Conservation (phyloP, 1,140 invertebrate species). For the Orussus abietinus region DNA sequence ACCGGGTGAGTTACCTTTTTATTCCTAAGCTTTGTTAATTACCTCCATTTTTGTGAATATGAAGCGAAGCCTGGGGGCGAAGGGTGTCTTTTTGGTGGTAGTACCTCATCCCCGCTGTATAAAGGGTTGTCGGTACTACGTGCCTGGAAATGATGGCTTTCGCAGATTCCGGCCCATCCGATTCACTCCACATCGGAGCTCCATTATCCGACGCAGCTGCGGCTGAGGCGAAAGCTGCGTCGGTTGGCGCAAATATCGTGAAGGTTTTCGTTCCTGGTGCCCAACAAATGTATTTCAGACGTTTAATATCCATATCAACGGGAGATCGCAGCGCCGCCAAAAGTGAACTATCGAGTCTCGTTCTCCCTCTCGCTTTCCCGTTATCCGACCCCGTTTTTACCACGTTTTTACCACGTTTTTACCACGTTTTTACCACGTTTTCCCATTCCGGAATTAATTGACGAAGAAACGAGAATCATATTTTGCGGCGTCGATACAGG, state of each 20-base stretch:
- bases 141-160: constrained; percentile 75
- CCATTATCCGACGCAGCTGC: constrained; percentile 35
- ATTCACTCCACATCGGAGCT: constrained; percentile 55
- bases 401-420: too few relatives aligned
- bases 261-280: constrained; percentile 75
- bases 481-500: too few relatives aligned
- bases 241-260: constrained; percentile 81
- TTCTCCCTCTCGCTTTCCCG: too few relatives aligned
- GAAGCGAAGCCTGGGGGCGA: constrained; percentile 57
- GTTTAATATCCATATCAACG: too few relatives aligned
- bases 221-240: constrained; percentile 66
- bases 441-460: too few relatives aligned
- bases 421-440: too few relatives aligned
- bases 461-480: too few relatives aligned
- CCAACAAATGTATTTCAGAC: too few relatives aligned
- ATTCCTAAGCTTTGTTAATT: too few relatives aligned
- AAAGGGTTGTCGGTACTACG: constrained; percentile 71
- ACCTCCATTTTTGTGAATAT: constrained; percentile 75
- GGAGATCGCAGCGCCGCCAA: too few relatives aligned
- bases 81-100: constrained; percentile 78
- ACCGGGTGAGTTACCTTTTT: constrained; percentile 1
- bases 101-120: constrained; percentile 79
- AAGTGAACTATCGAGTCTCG: too few relatives aligned
- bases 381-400: too few relatives aligned
- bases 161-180: constrained; percentile 58